A percentile compares a stretch with the other conserved stretches of the same genome.
phyloP scores from a whole-genome alignment of 2,888 invertebrate species.

The Papilio elwesi region DNA sequence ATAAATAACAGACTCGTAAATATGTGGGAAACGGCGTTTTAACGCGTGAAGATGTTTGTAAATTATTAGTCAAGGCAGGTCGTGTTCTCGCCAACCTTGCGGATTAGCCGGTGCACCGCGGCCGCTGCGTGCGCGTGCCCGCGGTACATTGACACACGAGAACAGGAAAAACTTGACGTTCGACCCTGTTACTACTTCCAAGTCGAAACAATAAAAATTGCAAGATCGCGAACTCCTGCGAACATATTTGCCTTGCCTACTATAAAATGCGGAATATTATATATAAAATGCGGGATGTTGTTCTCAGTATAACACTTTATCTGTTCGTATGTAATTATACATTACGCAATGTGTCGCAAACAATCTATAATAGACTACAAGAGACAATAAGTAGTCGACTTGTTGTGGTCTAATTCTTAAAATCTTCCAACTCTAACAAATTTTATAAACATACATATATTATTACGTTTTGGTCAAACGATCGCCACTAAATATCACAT shows the following conservation, averaged over 20 bases:
- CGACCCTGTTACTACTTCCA: neutral
- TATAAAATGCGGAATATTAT: too few relatives aligned
- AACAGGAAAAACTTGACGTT: conserved; percentile 22
- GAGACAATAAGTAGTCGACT: neutral
- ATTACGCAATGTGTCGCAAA: neutral
- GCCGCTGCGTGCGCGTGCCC: conserved; percentile 49
- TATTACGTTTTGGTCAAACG: too few relatives aligned
- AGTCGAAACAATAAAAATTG: too few relatives aligned
- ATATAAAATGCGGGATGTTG: neutral
- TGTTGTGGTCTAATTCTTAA: neutral
- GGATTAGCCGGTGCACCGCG: conserved; percentile 60
- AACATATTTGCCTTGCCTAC: too few relatives aligned
- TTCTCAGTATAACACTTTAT: neutral
- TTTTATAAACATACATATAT: neutral
- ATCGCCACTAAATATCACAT: neutral
- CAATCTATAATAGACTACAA: neutral
- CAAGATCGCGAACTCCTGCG: too few relatives aligned
- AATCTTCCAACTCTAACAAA: neutral
- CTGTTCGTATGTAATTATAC: neutral
- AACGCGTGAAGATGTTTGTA: conserved; percentile 71
- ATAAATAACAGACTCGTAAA: conserved; percentile 52
- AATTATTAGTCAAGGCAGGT: conserved; percentile 75
- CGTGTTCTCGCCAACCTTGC: conserved; percentile 75
- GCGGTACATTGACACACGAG: conserved; percentile 5
- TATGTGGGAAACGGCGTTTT: conserved; percentile 67